Evolutionary conservation across 2,797 vertebrate species (phyloP), one percentile per base, ranked within the genome.

Genomic region (Cynodonichthys magdalenae): DNA sequence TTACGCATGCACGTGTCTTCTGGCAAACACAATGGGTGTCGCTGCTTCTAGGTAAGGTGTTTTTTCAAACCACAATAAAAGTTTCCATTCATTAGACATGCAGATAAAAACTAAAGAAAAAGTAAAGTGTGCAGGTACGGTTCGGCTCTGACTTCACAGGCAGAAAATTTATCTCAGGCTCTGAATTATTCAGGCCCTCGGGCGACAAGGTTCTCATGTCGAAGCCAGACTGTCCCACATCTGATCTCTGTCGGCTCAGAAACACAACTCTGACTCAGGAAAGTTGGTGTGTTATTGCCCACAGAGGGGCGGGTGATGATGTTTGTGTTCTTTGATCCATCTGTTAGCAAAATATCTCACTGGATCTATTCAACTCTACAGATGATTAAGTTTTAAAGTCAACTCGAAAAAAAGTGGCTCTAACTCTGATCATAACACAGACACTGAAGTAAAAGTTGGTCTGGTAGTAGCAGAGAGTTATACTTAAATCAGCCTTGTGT

Each of bases 121-220:
- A 24, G 24, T 3, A 24, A 24, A 24, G 2, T 1, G 15, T 41
- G 27, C 19, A 53, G 69, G 57, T 78, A 15, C 71, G 59, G 57
- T 36, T 41, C 58, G 14, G 53, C 57, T 74, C 59, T 7, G 47
- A 70, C 64, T 82, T 80, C 69, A 75, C 64, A 59, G 68, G 84
- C 59, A 48, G 75, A 83, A 66, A 71, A 87, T 82, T 75, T 86
- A 84, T 87, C 85, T 71, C 50, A 4, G 79, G 29, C 28, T 0
- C 66, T 87, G 82, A 88, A 88, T 87, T 84, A 86, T 87, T 85
- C 78, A 85, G 77, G 80, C 78, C 77, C 75, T 54, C 27, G 15
- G 79, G 79, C 63, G 67, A 73, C 73, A 72, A 56, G 52, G 61
- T 72, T 82, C 80, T 75, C 83, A 69, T 64, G 74, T 60, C 39